Conservation (phyloP, 2,888 invertebrate genomes). For the Heliconius ismenius region DNA sequence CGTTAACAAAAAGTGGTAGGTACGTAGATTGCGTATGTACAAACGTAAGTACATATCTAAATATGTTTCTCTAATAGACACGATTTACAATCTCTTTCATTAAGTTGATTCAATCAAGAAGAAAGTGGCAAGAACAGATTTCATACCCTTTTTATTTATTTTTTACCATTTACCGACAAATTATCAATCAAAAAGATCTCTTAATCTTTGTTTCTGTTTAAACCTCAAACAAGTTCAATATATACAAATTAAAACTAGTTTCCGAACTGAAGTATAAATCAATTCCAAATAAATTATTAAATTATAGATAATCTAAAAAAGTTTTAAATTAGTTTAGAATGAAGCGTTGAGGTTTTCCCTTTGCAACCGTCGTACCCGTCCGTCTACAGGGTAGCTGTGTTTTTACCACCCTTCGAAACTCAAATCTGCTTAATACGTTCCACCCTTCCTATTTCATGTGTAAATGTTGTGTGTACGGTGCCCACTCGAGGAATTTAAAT, state of each 20-base stretch:
- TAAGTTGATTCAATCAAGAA: no score
- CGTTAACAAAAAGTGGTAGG: no score
- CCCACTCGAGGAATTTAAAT: no score
- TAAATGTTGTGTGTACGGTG: background rate
- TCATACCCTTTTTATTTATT: no score
- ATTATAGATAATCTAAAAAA: background rate
- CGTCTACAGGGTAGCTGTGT: background rate
- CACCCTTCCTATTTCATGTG: background rate
- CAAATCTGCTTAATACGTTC: background rate
- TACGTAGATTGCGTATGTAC: no score
- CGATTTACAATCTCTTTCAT: no score
- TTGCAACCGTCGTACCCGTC: background rate
- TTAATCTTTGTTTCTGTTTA: background rate
- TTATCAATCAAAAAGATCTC: background rate
- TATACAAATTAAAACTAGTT: slow-evolving; percentile 2
- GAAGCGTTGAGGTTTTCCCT: background rate
- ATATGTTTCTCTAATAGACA: no score
- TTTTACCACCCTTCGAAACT: background rate
- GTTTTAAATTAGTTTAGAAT: background rate
- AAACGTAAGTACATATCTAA: no score
- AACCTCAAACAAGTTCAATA: background rate
- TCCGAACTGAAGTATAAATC: background rate
- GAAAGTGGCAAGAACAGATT: no score
- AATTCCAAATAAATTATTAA: background rate
- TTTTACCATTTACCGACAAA: background rate